Base-by-base conservation (phyloP, 2,888 invertebrate genomes). In the Atrina japonica region DNA sequence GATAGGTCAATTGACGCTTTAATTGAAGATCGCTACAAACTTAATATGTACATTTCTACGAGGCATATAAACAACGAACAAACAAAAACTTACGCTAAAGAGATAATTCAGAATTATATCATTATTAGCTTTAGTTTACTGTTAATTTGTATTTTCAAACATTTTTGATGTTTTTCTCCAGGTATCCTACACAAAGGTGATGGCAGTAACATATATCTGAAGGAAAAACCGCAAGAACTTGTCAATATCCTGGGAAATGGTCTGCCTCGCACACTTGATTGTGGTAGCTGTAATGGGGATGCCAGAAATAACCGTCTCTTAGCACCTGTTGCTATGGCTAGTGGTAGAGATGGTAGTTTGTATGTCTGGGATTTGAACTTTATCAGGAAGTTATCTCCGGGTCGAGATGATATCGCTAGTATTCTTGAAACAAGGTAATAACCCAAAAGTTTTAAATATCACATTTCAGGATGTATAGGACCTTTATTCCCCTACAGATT, bases 361-460 rank as follows among this genome's bases (percentile, higher is more conserved):
- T 98, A 97, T 90, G 97, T 99, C 14, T 98, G 98, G 14, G 98
- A 99, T 91, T 98, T 97, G 90, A 98, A 98, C 92, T 93, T 97
- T 71, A 88, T 90, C 55, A 69, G 90, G 23, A 89, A 89, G 69
- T 76, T 90, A 50, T 83, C 86, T 3, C 87, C 89, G 0, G 83
- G 84, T 52, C 70, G 89, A 35, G 85, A 87, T 52, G 87, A 87
- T 67, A 87, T 90, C 65, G 96, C 98, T 61, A 94, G 98, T 75
- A 89, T 90, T 41, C 80, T 90, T 18, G 81, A 89, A 69, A 83
- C 89, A 72, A 86, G 84, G 90, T 89, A 73, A 27, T 69, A 40
- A 16, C 16, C 29, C 53, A 14, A 7, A 9, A 29, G 3, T 16
- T 1, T n/a, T n/a, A n/a, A n/a, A n/a, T n/a, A n/a, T n/a, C n/a